A percentile compares a stretch with the other conserved stretches of the same genome.
Conservation (phyloP, 2,113 vertebrate species). For the Pampusana beccarii region DNA sequence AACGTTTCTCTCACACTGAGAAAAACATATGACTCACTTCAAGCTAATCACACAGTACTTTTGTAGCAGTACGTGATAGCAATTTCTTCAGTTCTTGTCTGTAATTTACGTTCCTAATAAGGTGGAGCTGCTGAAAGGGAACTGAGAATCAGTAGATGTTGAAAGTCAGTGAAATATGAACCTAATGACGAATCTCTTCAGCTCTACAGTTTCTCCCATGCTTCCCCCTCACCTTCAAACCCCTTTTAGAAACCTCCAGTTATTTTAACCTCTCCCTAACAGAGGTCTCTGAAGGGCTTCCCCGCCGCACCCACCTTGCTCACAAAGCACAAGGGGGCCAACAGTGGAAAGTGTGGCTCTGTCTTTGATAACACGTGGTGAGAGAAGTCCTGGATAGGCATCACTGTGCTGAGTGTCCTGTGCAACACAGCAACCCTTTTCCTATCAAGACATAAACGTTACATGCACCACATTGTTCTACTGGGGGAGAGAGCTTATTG, state of each 20-base stretch:
- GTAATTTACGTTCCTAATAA: conserved; percentile 43
- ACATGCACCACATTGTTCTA: no score
- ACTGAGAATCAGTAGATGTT: not conserved
- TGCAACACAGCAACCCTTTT: not conserved
- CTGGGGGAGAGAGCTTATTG: not conserved
- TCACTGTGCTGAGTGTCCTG: not conserved
- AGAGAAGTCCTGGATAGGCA: not conserved
- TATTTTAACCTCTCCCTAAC: not conserved
- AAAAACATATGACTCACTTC: conserved; percentile 53
- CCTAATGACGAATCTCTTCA: not conserved
- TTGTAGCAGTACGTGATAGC: not conserved
- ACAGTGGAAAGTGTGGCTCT: not conserved
- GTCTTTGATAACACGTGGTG: not conserved
- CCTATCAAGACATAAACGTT: not conserved
- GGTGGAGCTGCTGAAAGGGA: conserved; percentile 17
- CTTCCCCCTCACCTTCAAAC: not conserved
- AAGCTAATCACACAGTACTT: conserved; percentile 40
- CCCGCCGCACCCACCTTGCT: not conserved
- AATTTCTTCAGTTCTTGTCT: conserved; percentile 31
- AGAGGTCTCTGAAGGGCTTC: not conserved
- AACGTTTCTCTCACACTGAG: conserved; percentile 21
- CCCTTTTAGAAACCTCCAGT: not conserved
- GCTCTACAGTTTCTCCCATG: not conserved
- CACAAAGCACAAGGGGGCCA: not conserved
- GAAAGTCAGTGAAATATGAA: conserved; percentile 27